Evolutionary conservation across 1,140 invertebrate genomes (phyloP), one percentile per base, ranked within the genome.

Genomic region (Sinonovacula constricta): DNA sequence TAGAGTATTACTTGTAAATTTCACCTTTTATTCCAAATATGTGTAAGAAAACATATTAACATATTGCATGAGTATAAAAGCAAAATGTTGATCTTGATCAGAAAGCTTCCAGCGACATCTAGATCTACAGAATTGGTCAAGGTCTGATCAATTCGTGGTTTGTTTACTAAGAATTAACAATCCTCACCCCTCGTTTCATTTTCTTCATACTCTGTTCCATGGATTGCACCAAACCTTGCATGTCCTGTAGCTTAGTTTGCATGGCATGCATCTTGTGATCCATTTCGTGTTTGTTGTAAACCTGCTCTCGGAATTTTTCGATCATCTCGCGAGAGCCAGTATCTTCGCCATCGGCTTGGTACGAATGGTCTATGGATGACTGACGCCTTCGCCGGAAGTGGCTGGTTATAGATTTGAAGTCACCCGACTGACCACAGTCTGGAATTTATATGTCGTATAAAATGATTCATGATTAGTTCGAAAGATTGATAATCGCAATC

Each of bases 401-500:
- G 26, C 66, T 78, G 14, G 75, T 78, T 18, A 78, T 78, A 26
- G 75, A 78, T 22, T 66, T 24, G 34, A 78, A 78, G 31, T 78
- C 75, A n/a, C 75, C 75, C 1, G 75, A 54, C 49, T 78, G 68
- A n/a, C 67, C 67, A 49, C 75, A 78, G 31, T 78, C 75, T 78
- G 24, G 28, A 78, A 49, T 1, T 28, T 4, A 28, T 28, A 18
- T 10, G n/a, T n/a, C n/a, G n/a, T n/a, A n/a, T n/a, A n/a, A n/a
- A n/a, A n/a, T n/a, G n/a, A n/a, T n/a, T n/a, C n/a, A n/a, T n/a
- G n/a, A n/a, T n/a, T n/a, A n/a, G n/a, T n/a, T n/a, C n/a, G n/a
- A n/a, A n/a, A n/a, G n/a, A n/a, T n/a, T n/a, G n/a, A n/a, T n/a
- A n/a, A n/a, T n/a, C n/a, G n/a, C n/a, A n/a, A n/a, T n/a, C n/a